A percentile compares a stretch with the other conserved stretches of the same genome.
phyloP scores from a whole-genome alignment of 1,140 invertebrate genomes.

The Zaprionus gabonicus region DNA sequence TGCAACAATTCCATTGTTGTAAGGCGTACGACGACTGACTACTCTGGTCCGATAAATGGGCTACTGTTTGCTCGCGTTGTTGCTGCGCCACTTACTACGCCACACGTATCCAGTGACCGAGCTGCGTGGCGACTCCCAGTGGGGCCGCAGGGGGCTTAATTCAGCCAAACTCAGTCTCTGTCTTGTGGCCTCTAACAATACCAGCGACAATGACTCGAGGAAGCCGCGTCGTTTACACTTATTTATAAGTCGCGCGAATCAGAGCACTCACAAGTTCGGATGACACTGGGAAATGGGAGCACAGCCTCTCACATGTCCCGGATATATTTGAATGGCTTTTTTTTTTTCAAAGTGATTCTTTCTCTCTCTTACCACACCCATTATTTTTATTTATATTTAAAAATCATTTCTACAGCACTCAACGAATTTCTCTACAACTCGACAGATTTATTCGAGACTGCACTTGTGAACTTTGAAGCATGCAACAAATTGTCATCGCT shows the following conservation, averaged over 20 bases:
- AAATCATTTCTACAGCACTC: background rate
- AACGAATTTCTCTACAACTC: conserved; percentile 1
- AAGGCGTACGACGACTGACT: background rate
- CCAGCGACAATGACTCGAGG: conserved; percentile 62
- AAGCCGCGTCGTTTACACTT: conserved; percentile 24
- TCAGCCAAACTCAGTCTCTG: conserved; percentile 26
- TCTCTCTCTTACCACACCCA: background rate
- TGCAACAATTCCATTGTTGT: conserved; percentile 57
- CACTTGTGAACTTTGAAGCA: conserved; percentile 55
- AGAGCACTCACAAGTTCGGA: conserved; percentile 34
- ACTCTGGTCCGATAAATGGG: conserved; percentile 51
- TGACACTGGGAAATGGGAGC: conserved; percentile 13
- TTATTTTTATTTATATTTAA: background rate
- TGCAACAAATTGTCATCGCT: conserved; percentile 55
- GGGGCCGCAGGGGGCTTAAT: conserved; percentile 6
- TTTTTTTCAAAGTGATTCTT: background rate
- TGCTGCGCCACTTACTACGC: conserved; percentile 38
- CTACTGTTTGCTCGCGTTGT: conserved; percentile 57
- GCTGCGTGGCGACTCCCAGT: conserved; percentile 19
- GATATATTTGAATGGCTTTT: conserved; percentile 7
- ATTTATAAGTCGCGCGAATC: conserved; percentile 14
- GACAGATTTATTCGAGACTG: conserved; percentile 35
- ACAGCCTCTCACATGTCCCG: background rate
- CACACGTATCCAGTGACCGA: conserved; percentile 19
- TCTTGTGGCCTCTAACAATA: conserved; percentile 55